Conservation (phyloP, 2,797 vertebrate species). For the Okamejei kenojei region DNA sequence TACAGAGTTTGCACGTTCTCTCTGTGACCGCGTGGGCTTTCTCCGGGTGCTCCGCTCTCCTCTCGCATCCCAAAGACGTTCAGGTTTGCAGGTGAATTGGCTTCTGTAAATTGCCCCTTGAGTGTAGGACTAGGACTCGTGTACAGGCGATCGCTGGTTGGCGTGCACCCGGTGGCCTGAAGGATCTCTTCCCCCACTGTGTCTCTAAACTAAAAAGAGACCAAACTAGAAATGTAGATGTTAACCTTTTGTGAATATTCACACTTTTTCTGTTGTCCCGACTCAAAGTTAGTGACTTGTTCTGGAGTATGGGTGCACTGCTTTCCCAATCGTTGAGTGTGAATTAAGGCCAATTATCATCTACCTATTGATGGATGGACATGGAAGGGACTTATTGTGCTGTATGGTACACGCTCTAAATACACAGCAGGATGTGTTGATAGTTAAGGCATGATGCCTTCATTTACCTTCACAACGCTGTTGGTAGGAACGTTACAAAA, state of each 20-base stretch:
- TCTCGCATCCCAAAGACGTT: no score
- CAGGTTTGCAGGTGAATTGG: no score
- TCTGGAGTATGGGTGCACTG: neutral
- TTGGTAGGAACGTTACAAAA: no score
- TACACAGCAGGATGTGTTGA: neutral
- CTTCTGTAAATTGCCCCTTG: no score
- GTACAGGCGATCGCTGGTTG: no score
- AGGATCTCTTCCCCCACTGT: no score
- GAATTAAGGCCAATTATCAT: neutral
- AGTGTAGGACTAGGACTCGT: no score
- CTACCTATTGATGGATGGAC: neutral
- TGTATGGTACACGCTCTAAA: neutral
- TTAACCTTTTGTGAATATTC: neutral
- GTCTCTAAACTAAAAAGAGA: no score
- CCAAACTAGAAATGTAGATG: neutral
- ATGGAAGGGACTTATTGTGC: neutral
- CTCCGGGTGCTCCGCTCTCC: no score
- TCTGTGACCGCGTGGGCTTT: no score
- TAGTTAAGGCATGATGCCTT: neutral
- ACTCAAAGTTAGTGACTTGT: neutral
- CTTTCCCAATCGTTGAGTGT: neutral
- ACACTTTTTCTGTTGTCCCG: neutral
- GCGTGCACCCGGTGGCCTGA: no score
- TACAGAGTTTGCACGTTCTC: no score
- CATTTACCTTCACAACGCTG: neutral